Evolutionary conservation across 2,888 invertebrate species (phyloP), one percentile per base, ranked within the genome.

Genomic region (Merodon equestris): DNA sequence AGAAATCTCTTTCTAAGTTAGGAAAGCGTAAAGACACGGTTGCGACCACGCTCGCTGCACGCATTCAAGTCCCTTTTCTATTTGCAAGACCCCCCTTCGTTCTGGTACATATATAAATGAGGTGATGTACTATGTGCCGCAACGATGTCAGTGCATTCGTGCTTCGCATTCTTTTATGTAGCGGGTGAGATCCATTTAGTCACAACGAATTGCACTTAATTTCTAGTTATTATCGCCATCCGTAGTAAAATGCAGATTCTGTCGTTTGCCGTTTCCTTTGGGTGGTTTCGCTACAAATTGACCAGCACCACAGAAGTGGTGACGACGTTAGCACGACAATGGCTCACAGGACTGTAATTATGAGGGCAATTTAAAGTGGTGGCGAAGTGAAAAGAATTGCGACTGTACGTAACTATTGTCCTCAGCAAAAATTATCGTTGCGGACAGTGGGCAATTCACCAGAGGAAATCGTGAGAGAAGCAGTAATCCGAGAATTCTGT

Each of bases 21-120:
- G 44, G 73, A 77, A 73, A 77, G 77, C 77, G 77, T 77, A 67
- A 77, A 77, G 77, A 73, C 67, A 77, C 57, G 66, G 51, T 61
- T 61, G 57, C 17, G 53, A 58, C 36, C 47, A 58, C 66, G 66
- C 72, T 60, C 50, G 13, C 12, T 72, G 58, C 57, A 77, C 73
- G 67, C 72, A 76, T 47, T n/a, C n/a, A n/a, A n/a, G n/a, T n/a
- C n/a, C n/a, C n/a, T n/a, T n/a, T n/a, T n/a, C n/a, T n/a, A n/a
- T 72, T 27, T 2, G 2, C 7, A 50, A 60, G 66, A 67, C 48
- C n/a, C n/a, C n/a, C n/a, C 56, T 56, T 45, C 48, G 1, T 19
- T 1, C 15, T 50, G 48, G 27, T 27, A 7, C 27, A 27, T 27
- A 27, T 27, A 27, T 7, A 27, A 27, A 27, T 27, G 27, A 27